These are phyloP conservation scores for Rhagonycha lutea DNA, from an alignment of 2,888 invertebrate genomes.

Conservation along the genomic window DNA sequence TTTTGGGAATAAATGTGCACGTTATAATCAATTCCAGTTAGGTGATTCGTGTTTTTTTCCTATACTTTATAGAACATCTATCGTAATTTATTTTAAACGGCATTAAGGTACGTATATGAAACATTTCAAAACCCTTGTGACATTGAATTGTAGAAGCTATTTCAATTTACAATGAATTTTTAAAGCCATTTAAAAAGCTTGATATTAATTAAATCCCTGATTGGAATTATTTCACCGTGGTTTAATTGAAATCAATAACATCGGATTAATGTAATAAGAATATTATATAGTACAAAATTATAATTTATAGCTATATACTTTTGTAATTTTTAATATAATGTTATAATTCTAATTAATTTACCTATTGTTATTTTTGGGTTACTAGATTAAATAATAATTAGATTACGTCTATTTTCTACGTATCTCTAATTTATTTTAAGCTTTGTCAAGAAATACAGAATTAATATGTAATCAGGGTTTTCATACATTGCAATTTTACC, in stretches of 20 bases:
- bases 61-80: not conserved
- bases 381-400: too few species aligned
- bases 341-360: too few species aligned
- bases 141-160: not conserved
- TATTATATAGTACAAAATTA: not conserved
- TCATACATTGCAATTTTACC: too few species aligned
- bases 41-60: not conserved
- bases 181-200: not conserved
- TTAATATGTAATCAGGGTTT: too few species aligned
- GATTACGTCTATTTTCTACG: too few species aligned
- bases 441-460: too few species aligned
- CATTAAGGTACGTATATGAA: too few species aligned
- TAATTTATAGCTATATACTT: not conserved
- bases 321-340: not conserved
- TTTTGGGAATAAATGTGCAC: not conserved
- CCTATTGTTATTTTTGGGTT: too few species aligned
- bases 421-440: too few species aligned
- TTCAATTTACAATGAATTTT: not conserved
- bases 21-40: not conserved
- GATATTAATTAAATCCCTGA: not conserved
- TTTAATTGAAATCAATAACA: not conserved
- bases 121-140: not conserved
- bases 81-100: not conserved
- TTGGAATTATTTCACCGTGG: not conserved
- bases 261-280: not conserved